A percentile compares a stretch with the other conserved stretches of the same genome.
phyloP scores from a whole-genome alignment of 2,888 invertebrate species.

The Trachelus stipa region DNA sequence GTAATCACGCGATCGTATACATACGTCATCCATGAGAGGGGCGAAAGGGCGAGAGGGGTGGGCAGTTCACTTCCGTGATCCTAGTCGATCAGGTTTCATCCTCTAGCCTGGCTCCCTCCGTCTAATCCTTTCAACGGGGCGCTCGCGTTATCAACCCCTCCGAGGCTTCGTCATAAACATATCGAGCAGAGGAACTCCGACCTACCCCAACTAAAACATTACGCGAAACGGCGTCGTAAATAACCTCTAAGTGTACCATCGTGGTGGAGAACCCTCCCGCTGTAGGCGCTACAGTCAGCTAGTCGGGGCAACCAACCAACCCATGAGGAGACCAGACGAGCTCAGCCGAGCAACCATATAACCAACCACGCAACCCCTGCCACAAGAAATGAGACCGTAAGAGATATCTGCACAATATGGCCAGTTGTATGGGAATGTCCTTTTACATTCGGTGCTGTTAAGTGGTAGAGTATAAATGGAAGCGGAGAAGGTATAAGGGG shows the following conservation, averaged over 20 bases:
- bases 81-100: conserved; percentile 1
- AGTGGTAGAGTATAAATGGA: background rate
- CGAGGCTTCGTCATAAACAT: conserved; percentile 58
- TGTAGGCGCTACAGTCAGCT: conserved; percentile 37
- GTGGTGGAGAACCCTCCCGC: conserved; percentile 27
- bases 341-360: conserved; percentile 20
- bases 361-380: background rate
- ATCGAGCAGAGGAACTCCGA: conserved; percentile 49
- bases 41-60: background rate
- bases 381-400: background rate
- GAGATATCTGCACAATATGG: background rate
- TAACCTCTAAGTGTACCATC: conserved; percentile 60
- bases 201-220: conserved; percentile 61
- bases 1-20: conserved; percentile 5
- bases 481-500: background rate
- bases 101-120: background rate
- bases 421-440: background rate
- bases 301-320: conserved; percentile 24
- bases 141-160: conserved; percentile 42
- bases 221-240: conserved; percentile 62
- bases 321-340: conserved; percentile 30
- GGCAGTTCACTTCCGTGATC: conserved; percentile 1
- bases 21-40: background rate
- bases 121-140: conserved; percentile 12
- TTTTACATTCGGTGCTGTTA: background rate